Evolutionary conservation across 2,797 vertebrate genomes (phyloP).

Genomic region (Cercopithecus diana): DNA sequence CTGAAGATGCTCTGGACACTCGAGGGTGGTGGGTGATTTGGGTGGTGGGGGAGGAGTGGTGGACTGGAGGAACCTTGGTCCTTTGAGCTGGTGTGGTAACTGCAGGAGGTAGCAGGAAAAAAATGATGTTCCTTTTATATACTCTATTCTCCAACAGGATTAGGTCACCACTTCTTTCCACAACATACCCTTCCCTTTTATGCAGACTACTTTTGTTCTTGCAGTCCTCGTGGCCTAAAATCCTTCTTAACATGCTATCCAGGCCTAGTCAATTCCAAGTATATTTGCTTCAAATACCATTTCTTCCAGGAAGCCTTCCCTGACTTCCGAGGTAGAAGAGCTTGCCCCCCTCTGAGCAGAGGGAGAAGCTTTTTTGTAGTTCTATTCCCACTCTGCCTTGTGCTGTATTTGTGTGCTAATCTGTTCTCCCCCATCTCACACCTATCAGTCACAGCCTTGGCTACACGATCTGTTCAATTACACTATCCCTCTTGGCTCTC

Average conservation of each 20-base stretch:
- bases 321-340: not conserved
- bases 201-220: not conserved
- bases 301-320: not conserved
- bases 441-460: not conserved
- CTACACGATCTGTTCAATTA: not conserved
- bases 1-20: not conserved
- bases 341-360: not conserved
- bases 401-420: not conserved
- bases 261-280: not conserved
- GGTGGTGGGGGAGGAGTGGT: not conserved
- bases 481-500: not conserved
- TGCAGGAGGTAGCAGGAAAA: conserved; percentile 9
- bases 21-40: not conserved
- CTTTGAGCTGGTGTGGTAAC: not conserved
- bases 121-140: not conserved
- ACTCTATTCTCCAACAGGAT: not conserved
- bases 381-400: not conserved
- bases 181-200: not conserved
- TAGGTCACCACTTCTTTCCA: not conserved
- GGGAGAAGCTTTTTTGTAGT: not conserved
- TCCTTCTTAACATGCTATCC: not conserved
- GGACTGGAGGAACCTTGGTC: not conserved
- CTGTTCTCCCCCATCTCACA: not conserved
- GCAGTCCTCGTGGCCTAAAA: not conserved
- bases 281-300: not conserved